Conservation (phyloP, 2,888 invertebrate species). For the Trilocha varians region DNA sequence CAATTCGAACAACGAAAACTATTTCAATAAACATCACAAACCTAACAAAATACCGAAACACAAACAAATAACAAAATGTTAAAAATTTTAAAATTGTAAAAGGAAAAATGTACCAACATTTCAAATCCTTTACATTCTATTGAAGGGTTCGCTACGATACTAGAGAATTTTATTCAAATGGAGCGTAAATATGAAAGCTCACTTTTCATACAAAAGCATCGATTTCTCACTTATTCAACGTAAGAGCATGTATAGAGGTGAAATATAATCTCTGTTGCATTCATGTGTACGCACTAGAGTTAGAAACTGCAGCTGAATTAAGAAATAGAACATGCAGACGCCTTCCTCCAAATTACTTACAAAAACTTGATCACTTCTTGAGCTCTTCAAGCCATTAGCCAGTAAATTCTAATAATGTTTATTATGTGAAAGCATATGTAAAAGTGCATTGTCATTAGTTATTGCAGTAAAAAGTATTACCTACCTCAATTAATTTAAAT, state of each 20-base stretch:
- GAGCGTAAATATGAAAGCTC: neutral
- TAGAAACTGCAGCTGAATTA: neutral
- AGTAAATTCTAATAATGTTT: no score
- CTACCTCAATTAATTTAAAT: no score
- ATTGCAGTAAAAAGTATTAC: no score
- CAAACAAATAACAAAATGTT: neutral
- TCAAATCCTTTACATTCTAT: neutral
- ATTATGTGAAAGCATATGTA: no score
- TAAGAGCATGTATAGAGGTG: slow-evolving; percentile 1
- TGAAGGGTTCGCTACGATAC: neutral
- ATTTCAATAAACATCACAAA: no score
- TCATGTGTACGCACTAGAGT: neutral
- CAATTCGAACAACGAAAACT: no score
- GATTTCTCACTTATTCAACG: neutral
- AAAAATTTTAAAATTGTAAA: neutral
- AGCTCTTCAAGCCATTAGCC: no score
- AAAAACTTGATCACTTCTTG: no score
- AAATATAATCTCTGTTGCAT: slow-evolving; percentile 2
- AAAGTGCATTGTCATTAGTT: no score
- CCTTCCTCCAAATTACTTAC: no score
- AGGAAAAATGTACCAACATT: neutral
- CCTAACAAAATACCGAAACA: no score
- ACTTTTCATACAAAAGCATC: neutral
- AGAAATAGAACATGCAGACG: no score
- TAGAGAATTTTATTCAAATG: neutral